Conservation (phyloP, 30 jellyfish, hydroid and myxozoan genomes). For the Thelohanellus kitauei region DNA sequence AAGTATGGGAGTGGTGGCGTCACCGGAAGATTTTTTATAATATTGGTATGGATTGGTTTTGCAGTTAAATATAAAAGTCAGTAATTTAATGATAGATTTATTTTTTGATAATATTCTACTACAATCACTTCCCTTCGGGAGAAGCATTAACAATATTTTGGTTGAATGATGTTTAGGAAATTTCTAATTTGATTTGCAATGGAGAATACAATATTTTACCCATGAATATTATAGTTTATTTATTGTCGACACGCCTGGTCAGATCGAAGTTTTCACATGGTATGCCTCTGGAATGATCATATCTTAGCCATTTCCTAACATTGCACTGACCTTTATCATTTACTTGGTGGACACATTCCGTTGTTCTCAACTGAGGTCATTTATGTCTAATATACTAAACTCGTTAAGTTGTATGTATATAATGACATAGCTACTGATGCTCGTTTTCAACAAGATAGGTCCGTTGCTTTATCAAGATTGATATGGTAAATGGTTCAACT, state of each 20-base stretch:
- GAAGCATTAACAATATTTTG: too few relatives aligned
- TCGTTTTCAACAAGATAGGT: constrained; percentile 36
- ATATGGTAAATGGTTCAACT: constrained; percentile 35
- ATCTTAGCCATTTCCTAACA: constrained; percentile 42
- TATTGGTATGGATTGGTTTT: too few relatives aligned
- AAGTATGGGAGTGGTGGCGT: too few relatives aligned
- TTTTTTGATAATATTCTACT: too few relatives aligned
- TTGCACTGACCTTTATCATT: constrained; percentile 47
- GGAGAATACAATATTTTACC: too few relatives aligned
- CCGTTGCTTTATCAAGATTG: constrained; percentile 20
- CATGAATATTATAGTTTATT: constrained; percentile 11
- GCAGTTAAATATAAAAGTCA: too few relatives aligned
- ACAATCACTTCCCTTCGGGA: too few relatives aligned
- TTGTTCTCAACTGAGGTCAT: constrained; percentile 37
- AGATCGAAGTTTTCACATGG: constrained; percentile 88
- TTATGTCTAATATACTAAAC: constrained; percentile 77
- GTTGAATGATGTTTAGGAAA: too few relatives aligned
- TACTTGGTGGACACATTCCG: constrained; percentile 76
- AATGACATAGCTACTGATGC: constrained; percentile 41
- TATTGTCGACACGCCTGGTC: constrained; percentile 80
- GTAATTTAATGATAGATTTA: too few relatives aligned
- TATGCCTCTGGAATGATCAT: constrained; percentile 78
- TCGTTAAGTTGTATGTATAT: constrained; percentile 62
- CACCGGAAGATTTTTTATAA: too few relatives aligned
- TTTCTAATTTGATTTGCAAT: too few relatives aligned